Conservation (phyloP, 2,113 vertebrate species). For the Cyphomyrus discorhynchus region DNA sequence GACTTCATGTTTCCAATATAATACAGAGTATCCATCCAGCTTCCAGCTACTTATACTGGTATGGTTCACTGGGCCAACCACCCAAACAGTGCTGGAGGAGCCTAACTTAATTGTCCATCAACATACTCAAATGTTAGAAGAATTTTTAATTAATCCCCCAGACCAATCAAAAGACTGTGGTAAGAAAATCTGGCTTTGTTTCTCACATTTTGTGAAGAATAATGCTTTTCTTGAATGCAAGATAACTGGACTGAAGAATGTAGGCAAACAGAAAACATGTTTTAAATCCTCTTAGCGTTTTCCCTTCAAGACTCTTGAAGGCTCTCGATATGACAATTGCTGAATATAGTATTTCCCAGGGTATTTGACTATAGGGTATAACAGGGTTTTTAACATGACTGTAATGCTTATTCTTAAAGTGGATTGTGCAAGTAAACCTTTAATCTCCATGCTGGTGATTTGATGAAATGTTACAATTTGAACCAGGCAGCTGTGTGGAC, state of each 20-base stretch:
- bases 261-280: not conserved
- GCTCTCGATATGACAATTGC: not conserved
- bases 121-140: not conserved
- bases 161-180: no score
- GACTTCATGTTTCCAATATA: not conserved
- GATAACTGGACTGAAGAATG: not conserved
- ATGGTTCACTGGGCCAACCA: not conserved
- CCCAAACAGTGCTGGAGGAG: not conserved
- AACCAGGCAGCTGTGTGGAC: not conserved
- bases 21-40: not conserved
- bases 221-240: not conserved
- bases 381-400: not conserved
- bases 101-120: not conserved
- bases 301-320: not conserved
- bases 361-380: not conserved
- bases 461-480: not conserved
- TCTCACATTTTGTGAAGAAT: not conserved
- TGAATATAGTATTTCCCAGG: not conserved
- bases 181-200: no score
- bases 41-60: not conserved
- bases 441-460: not conserved
- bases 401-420: not conserved
- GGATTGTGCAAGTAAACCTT: not conserved
- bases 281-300: not conserved
- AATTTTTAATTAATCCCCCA: not conserved